Evolutionary conservation across 2,888 invertebrate genomes (phyloP).

Genomic region (Nudaria mundana): DNA sequence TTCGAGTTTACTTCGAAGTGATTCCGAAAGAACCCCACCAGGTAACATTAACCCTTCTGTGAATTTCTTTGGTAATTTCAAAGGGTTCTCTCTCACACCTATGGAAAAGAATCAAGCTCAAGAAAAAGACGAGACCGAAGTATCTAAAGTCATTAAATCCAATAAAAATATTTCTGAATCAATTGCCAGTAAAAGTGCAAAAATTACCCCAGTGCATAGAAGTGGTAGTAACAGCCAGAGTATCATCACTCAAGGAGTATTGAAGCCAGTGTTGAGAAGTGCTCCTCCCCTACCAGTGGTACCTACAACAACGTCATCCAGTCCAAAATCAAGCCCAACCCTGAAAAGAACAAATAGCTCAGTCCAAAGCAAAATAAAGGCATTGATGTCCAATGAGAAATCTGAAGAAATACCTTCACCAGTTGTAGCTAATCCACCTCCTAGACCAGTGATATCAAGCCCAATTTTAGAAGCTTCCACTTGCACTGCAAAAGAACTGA

Average conservation of each 20-base stretch:
- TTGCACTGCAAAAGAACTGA: constrained; percentile 87
- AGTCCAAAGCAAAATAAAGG: constrained; percentile 70
- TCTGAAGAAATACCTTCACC: constrained; percentile 50
- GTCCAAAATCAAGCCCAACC: constrained; percentile 61
- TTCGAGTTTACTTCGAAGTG: constrained; percentile 83
- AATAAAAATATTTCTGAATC: constrained; percentile 29
- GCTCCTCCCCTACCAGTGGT: constrained; percentile 85
- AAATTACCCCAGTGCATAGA: constrained; percentile 75
- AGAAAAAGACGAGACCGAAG: constrained; percentile 26
- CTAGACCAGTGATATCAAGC: constrained; percentile 89
- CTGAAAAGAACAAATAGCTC: constrained; percentile 66
- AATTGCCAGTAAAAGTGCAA: constrained; percentile 70
- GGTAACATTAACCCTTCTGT: constrained; percentile 72
- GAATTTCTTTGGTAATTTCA: constrained; percentile 92
- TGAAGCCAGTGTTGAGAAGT: constrained; percentile 75
- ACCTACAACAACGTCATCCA: constrained; percentile 55
- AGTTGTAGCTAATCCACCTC: constrained; percentile 81
- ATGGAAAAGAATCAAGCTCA: constrained; percentile 70
- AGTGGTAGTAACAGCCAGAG: constrained; percentile 65
- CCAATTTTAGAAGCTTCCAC: constrained; percentile 92
- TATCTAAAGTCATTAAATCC: constrained; percentile 20
- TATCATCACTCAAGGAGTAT: constrained; percentile 52
- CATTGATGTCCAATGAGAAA: constrained; percentile 66
- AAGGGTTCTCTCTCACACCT: constrained; percentile 90
- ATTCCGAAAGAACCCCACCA: constrained; percentile 71